Percentiles rank a stretch among this genome's conserved stretches.
Evolutionary conservation across 1,140 invertebrate genomes (phyloP).

Genomic region (Euschistus heros): DNA sequence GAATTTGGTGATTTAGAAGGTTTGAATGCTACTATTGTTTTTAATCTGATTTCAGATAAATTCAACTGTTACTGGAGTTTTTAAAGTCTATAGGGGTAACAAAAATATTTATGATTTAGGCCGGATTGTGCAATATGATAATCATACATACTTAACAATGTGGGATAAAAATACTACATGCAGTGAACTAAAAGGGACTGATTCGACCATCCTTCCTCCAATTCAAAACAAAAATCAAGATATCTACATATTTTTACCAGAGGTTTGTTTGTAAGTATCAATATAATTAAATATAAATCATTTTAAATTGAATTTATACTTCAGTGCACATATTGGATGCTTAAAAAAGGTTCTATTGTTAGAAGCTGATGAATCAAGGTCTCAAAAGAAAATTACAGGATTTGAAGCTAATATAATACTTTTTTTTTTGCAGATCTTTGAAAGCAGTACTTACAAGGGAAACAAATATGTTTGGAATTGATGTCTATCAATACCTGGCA

Average conservation of each 20-base stretch:
- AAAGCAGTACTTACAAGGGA: slow-evolving; percentile 47
- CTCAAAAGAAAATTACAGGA: no score
- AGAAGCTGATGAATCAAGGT: no score
- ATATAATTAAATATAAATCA: neutral
- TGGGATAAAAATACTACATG: slow-evolving; percentile 25
- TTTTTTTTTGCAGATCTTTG: slow-evolving; percentile 41
- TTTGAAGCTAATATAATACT: no score
- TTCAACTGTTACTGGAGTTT: slow-evolving; percentile 28
- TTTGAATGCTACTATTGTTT: no score
- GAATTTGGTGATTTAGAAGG: no score
- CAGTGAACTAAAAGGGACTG: slow-evolving; percentile 34
- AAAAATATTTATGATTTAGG: slow-evolving; percentile 31
- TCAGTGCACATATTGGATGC: no score
- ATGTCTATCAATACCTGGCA: slow-evolving; percentile 51
- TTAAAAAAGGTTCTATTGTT: no score
- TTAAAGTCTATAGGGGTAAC: slow-evolving; percentile 50
- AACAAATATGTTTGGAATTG: slow-evolving; percentile 50
- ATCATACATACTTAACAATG: slow-evolving; percentile 29
- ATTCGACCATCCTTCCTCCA: slow-evolving; percentile 36
- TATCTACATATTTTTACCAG: slow-evolving; percentile 23
- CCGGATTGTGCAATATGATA: slow-evolving; percentile 33
- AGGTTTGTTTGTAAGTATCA: slow-evolving; percentile 28
- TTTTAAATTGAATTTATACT: no score
- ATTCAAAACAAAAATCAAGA: slow-evolving; percentile 27
- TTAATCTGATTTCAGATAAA: neutral